phyloP scores from a whole-genome alignment of 2,797 vertebrate genomes.

The Lycodopsis pacificus region DNA sequence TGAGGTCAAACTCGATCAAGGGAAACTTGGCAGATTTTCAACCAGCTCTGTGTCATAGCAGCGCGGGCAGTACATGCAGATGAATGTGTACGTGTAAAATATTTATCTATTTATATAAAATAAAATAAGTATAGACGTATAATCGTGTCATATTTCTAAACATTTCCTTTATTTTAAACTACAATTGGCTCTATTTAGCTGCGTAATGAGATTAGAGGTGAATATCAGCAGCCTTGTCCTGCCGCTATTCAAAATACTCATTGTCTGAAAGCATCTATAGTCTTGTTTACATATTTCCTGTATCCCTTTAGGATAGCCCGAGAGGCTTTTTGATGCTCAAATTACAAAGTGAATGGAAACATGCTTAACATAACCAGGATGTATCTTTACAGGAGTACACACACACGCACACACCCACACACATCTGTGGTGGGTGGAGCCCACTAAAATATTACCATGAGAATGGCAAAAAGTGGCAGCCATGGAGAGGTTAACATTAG shows the following conservation, averaged over 20 bases:
- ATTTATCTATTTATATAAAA: not conserved
- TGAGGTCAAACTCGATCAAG: not conserved
- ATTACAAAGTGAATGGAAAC: slow-evolving; percentile 30
- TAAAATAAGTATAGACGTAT: not conserved
- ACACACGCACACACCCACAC: slow-evolving; percentile 42
- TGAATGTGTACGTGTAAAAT: too few relatives aligned
- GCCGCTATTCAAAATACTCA: not conserved
- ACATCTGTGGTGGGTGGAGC: slow-evolving; percentile 73
- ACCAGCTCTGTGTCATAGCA: not conserved
- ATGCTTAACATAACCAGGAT: slow-evolving; percentile 34
- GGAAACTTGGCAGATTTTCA: not conserved
- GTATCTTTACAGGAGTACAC: slow-evolving; percentile 30
- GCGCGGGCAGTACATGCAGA: too few relatives aligned
- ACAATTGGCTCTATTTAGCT: not conserved
- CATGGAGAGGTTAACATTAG: slow-evolving; percentile 77
- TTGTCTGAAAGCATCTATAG: not conserved
- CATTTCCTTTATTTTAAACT: not conserved
- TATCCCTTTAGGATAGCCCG: not conserved
- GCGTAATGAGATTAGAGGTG: not conserved
- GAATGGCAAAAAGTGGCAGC: slow-evolving; percentile 70
- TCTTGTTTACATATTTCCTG: slow-evolving; percentile 17
- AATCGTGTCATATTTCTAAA: not conserved
- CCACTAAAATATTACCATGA: slow-evolving; percentile 72
- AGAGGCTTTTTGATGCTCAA: slow-evolving; percentile 3
- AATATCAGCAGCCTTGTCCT: not conserved